These are phyloP conservation scores for Cetonia aurata DNA, from an alignment of 2,888 invertebrate genomes.

Conservation along the genomic window DNA sequence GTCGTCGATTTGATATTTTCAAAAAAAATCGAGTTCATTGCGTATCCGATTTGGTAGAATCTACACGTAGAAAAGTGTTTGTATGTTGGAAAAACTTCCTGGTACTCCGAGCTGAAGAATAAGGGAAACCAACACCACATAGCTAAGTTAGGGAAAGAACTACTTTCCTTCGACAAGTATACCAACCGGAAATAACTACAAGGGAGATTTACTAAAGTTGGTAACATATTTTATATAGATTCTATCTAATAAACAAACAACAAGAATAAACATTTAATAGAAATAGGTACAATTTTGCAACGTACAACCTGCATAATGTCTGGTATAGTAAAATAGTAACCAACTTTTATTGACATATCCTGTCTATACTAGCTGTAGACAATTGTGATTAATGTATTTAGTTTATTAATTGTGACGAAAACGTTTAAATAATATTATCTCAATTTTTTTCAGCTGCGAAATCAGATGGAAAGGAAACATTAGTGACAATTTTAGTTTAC, in stretches of 20 bases:
- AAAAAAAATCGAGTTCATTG: background rate
- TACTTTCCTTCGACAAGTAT: background rate
- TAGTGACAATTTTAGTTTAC: background rate
- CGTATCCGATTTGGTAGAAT: background rate
- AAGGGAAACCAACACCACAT: too few relatives aligned
- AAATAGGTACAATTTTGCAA: background rate
- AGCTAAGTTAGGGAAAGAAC: background rate
- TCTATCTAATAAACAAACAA: slow-evolving; percentile 1
- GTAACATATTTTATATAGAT: slow-evolving; percentile 3
- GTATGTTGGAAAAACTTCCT: background rate
- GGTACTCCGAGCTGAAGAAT: too few relatives aligned
- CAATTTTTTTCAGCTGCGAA: too few relatives aligned
- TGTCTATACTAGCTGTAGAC: slow-evolving; percentile 28
- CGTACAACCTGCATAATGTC: background rate
- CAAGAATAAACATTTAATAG: background rate
- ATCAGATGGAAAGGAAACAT: too few relatives aligned
- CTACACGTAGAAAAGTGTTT: background rate
- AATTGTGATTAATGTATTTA: slow-evolving; percentile 39
- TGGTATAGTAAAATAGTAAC: slow-evolving; percentile 13
- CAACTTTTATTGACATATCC: slow-evolving; percentile 36
- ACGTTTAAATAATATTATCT: too few relatives aligned
- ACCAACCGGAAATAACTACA: slow-evolving; percentile 1
- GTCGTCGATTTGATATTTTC: background rate
- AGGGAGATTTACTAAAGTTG: too few relatives aligned
- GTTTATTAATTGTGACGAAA: slow-evolving; percentile 26